A percentile compares a stretch with the other conserved stretches of the same genome.
phyloP scores from a whole-genome alignment of 2,797 vertebrate genomes.

The Falco rusticolus region DNA sequence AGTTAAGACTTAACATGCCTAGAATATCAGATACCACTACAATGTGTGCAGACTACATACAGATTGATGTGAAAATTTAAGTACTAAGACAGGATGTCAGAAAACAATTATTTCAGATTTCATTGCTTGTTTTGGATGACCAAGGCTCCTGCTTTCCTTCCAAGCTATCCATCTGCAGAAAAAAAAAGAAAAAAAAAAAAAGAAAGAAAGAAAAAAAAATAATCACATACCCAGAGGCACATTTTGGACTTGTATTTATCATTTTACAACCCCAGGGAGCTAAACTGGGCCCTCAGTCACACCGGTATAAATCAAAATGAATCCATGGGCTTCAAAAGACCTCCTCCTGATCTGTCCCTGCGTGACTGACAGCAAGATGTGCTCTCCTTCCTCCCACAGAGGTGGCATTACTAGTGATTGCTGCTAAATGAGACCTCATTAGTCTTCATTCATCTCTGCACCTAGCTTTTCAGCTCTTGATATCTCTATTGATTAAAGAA shows the following conservation, averaged over 20 bases:
- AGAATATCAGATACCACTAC: not conserved
- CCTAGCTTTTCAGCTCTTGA: constrained; percentile 32
- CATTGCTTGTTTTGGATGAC: not conserved
- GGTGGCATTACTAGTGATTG: not conserved
- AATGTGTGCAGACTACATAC: not conserved
- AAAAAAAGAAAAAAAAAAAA: not conserved
- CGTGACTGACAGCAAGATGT: constrained; percentile 13
- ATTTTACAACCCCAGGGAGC: not conserved
- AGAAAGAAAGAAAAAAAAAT: not conserved
- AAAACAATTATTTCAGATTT: not conserved
- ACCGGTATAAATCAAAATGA: constrained; percentile 50
- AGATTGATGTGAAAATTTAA: not conserved
- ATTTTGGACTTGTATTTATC: constrained; percentile 11
- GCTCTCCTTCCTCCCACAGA: not conserved
- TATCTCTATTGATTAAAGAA: constrained; percentile 43
- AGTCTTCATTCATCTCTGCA: constrained; percentile 58
- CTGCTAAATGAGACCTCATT: constrained; percentile 36
- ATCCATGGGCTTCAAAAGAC: not conserved
- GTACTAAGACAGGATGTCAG: not conserved
- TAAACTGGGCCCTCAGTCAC: constrained; percentile 20
- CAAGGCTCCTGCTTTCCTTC: not conserved
- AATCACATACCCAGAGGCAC: not conserved
- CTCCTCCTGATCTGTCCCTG: constrained; percentile 41
- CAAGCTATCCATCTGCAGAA: not conserved
- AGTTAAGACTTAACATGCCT: not conserved